Conservation (phyloP, 2,888 invertebrate genomes). For the Cynaeus angustus region DNA sequence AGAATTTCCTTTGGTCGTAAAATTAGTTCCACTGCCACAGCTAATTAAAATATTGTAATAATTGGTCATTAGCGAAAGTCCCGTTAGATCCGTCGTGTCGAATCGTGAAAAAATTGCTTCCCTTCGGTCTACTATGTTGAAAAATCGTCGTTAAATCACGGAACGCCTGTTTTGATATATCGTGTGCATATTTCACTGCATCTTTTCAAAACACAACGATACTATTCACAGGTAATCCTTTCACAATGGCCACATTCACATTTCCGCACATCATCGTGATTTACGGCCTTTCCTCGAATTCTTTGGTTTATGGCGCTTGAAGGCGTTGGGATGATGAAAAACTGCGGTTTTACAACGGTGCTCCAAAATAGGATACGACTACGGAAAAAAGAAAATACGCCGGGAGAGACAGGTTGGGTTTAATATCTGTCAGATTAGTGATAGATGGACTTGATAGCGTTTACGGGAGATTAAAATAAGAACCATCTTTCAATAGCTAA, state of each 20-base stretch:
- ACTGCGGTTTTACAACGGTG: background rate
- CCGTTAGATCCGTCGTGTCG: slow-evolving; percentile 32
- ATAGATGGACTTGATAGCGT: no score
- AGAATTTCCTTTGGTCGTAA: slow-evolving; percentile 28
- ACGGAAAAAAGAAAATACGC: background rate
- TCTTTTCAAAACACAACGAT: slow-evolving; percentile 40
- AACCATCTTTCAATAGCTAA: no score
- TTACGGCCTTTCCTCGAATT: slow-evolving; percentile 35
- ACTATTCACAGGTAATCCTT: slow-evolving; percentile 51
- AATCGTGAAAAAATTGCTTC: slow-evolving; percentile 29
- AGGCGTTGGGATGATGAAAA: slow-evolving; percentile 7
- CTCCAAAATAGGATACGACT: background rate
- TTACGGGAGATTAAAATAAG: no score
- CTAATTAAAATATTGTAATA: slow-evolving; percentile 50
- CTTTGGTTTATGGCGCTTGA: slow-evolving; percentile 3
- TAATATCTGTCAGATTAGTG: no score
- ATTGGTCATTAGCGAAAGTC: slow-evolving; percentile 39
- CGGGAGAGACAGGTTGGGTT: background rate
- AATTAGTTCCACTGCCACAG: slow-evolving; percentile 45
- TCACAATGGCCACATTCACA: slow-evolving; percentile 20
- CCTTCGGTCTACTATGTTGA: background rate
- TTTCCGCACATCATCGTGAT: slow-evolving; percentile 48
- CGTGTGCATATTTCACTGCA: slow-evolving; percentile 34
- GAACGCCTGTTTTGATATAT: slow-evolving; percentile 41
- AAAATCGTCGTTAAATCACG: slow-evolving; percentile 36